Conservation (phyloP, 1,140 invertebrate genomes). For the Lepidostoma basale region DNA sequence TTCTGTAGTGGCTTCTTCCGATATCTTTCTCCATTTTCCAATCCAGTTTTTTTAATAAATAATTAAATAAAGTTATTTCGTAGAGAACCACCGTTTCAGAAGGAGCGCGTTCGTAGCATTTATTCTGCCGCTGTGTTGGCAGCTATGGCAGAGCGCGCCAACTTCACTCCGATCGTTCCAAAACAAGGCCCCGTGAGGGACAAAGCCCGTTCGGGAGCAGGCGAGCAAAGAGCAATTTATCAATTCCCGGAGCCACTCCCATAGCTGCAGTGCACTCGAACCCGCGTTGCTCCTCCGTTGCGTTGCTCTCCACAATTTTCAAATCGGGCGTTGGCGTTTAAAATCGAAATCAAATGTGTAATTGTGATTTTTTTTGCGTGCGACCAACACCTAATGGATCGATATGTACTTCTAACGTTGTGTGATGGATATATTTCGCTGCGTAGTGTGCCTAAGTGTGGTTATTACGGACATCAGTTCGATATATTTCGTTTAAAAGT, state of each 20-base stretch:
- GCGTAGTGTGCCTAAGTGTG: no score
- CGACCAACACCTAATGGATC: conserved; percentile 13
- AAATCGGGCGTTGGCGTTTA: neutral
- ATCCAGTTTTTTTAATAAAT: no score
- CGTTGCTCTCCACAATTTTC: neutral
- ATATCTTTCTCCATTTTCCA: no score
- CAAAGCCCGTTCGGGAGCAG: conserved; percentile 14
- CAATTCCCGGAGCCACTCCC: conserved; percentile 22
- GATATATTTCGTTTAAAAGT: neutral
- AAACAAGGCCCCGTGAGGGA: conserved; percentile 24
- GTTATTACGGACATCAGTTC: no score
- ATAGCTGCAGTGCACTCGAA: neutral
- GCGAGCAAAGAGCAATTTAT: conserved; percentile 8
- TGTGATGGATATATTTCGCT: neutral
- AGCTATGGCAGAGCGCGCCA: neutral
- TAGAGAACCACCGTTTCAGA: neutral
- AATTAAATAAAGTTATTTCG: neutral
- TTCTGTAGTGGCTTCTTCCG: no score
- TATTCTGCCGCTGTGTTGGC: conserved; percentile 8
- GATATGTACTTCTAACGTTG: conserved; percentile 1
- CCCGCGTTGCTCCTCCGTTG: neutral
- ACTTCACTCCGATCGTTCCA: conserved; percentile 26
- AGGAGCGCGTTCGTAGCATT: neutral
- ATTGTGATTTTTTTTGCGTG: neutral
- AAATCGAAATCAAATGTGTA: neutral